A percentile compares a stretch with the other conserved stretches of the same genome.
These are phyloP conservation scores for Psophia crepitans DNA, from an alignment of 2,113 vertebrate genomes.

Conservation along the genomic window DNA sequence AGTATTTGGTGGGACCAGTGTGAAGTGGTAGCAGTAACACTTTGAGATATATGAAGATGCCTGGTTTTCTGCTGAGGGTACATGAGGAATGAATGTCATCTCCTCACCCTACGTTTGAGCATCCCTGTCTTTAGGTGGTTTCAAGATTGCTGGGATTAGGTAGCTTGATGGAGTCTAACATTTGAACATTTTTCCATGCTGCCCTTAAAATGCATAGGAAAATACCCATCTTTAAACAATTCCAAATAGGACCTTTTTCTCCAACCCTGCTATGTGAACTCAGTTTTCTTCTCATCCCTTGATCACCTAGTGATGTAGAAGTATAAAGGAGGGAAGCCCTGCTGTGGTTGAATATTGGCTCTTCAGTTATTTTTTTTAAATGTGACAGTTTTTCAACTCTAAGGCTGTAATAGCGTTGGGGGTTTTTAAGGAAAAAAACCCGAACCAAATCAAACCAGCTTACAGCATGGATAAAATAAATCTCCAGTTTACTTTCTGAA, in stretches of 20 bases:
- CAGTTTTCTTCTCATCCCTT: background rate
- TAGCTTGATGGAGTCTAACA: background rate
- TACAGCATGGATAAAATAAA: background rate
- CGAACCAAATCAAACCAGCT: background rate
- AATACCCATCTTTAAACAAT: background rate
- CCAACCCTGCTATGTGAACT: background rate
- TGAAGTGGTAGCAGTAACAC: background rate
- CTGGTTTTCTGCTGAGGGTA: background rate
- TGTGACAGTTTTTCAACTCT: background rate
- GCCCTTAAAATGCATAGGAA: background rate
- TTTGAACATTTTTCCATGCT: background rate
- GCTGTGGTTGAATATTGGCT: background rate
- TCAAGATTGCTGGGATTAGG: background rate
- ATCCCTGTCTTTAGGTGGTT: background rate
- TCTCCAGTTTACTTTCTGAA: background rate
- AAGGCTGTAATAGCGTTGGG: background rate
- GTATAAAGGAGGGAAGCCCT: background rate
- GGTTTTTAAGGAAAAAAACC: background rate
- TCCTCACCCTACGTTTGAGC: fast-evolving
- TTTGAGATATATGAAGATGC: background rate
- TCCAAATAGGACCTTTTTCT: background rate
- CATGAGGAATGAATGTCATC: background rate
- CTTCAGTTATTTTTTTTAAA: background rate
- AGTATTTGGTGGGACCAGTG: background rate
- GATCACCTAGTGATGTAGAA: background rate